Base-by-base conservation (phyloP, 2,888 invertebrate species). In the Brachyptera putata region DNA sequence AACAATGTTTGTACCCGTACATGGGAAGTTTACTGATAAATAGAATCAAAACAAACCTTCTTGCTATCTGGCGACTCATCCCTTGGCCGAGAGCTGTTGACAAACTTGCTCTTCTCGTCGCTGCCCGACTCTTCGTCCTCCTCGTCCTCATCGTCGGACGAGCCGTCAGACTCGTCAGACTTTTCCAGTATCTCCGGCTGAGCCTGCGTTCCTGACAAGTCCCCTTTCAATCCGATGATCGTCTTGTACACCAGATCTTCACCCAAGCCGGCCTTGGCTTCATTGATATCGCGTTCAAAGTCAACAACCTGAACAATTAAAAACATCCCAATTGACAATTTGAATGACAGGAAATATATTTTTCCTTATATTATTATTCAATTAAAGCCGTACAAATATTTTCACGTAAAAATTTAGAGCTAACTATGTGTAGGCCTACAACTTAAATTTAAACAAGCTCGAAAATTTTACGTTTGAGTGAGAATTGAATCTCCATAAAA, bases 181-280 rank as follows among this genome's bases (percentile, higher is more conserved):
- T 64, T 59, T 16, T 65, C 65, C 22, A 87, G 73, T 63, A 88
- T 81, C 43, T 85, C 83, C 0, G 91, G 89, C 61, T 76, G 79
- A 60, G 81, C 75, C 14, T 81, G 79, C 24, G 91, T 84, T 21
- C 89, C 89, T 16, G 88, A 86, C 16, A 95, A 74, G 70, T 91
- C 88, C 46, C 85, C 79, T 72, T 87, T 90, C 61, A 95, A 79
- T 0, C 94, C 95, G 14, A 91, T 85, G 55, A 97, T 80, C 63
- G 91, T 94, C 69, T 90, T 89, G 73, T 95, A 96, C 53, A 89
- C 82, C 13, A 95, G 79, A 70, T 90, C 85, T 43, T 83, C 80
- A 22, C 81, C 79, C 56, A 84, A 80, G 16, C 91, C 91, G 58
- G 84, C 77, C 72, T 91, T 89, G 0, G 87, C 89, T 69, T 89